Percentiles rank a stretch among this genome's conserved stretches.
Conservation (phyloP, 2,113 vertebrate genomes). For the Lepus europaeus region DNA sequence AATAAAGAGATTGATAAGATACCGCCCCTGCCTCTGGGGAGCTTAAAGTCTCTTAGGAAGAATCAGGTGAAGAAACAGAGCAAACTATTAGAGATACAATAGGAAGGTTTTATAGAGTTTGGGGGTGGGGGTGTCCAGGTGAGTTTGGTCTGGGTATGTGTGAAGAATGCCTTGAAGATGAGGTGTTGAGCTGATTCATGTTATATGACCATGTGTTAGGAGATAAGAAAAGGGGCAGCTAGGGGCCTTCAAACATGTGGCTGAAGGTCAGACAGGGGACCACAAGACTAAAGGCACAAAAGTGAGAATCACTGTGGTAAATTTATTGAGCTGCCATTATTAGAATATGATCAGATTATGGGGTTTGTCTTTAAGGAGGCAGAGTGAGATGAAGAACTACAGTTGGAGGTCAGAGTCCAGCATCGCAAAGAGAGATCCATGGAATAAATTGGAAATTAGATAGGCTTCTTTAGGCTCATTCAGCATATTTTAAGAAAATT, state of each 20-base stretch:
- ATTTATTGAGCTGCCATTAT: neutral
- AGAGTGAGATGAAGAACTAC: neutral
- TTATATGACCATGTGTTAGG: neutral
- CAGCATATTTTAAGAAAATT: no score
- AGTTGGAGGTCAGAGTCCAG: neutral
- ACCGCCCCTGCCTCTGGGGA: neutral
- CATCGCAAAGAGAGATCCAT: neutral
- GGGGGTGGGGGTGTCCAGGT: neutral
- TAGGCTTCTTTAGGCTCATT: neutral
- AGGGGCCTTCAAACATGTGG: neutral
- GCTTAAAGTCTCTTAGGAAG: neutral
- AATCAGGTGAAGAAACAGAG: neutral
- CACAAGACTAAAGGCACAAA: no score
- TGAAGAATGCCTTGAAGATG: neutral
- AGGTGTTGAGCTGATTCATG: neutral
- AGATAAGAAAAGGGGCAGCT: neutral
- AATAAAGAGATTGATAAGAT: constrained; percentile 11
- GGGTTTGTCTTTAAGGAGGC: neutral
- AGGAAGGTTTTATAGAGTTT: neutral
- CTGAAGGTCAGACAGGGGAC: neutral
- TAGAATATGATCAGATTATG: neutral
- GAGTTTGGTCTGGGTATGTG: neutral
- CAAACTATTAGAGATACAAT: neutral
- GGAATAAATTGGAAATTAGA: neutral
- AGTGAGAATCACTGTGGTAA: neutral